A percentile compares a stretch with the other conserved stretches of the same genome.
phyloP scores from a whole-genome alignment of 2,797 vertebrate genomes.

The Cynodonichthys magdalenae region DNA sequence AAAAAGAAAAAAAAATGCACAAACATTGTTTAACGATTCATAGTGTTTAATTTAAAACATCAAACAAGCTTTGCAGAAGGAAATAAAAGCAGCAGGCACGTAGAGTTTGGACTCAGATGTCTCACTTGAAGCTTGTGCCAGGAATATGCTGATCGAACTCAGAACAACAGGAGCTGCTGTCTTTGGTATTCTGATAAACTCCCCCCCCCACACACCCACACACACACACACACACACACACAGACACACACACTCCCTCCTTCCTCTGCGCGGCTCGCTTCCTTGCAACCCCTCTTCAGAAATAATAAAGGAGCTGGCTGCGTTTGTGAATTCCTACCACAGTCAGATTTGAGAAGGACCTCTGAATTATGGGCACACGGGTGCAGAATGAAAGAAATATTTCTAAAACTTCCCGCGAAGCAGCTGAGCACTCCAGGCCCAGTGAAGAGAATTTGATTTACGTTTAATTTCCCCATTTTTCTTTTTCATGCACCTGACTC shows the following conservation, averaged over 20 bases:
- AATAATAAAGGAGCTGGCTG: slow-evolving; percentile 39
- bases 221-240: no score
- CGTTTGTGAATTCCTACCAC: slow-evolving; percentile 54
- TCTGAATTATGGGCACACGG: slow-evolving; percentile 50
- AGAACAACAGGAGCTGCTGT: slow-evolving; percentile 6
- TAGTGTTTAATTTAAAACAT: slow-evolving; percentile 42
- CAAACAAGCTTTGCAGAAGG: slow-evolving; percentile 8
- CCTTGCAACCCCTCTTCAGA: slow-evolving; percentile 33
- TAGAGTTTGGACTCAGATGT: slow-evolving; percentile 4
- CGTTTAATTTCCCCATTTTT: slow-evolving; percentile 63
- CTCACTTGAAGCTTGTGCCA: slow-evolving; percentile 2
- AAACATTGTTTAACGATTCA: slow-evolving; percentile 31
- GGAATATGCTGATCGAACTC: background rate
- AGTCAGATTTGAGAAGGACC: slow-evolving; percentile 38
- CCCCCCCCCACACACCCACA: slow-evolving; percentile 17
- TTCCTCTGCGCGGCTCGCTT: slow-evolving; percentile 8
- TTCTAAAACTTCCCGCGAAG: slow-evolving; percentile 56
- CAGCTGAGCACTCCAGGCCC: slow-evolving; percentile 60
- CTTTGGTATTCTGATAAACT: slow-evolving; percentile 36
- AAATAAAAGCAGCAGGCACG: slow-evolving; percentile 9
- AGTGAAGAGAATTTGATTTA: slow-evolving; percentile 60
- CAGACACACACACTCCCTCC: slow-evolving; percentile 8
- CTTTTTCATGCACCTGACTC: slow-evolving; percentile 59
- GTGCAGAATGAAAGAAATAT: slow-evolving; percentile 57
- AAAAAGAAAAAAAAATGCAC: slow-evolving; percentile 37